These are phyloP conservation scores for Thaumatotibia leucotreta DNA, from an alignment of 1,140 invertebrate genomes.

Conservation along the genomic window DNA sequence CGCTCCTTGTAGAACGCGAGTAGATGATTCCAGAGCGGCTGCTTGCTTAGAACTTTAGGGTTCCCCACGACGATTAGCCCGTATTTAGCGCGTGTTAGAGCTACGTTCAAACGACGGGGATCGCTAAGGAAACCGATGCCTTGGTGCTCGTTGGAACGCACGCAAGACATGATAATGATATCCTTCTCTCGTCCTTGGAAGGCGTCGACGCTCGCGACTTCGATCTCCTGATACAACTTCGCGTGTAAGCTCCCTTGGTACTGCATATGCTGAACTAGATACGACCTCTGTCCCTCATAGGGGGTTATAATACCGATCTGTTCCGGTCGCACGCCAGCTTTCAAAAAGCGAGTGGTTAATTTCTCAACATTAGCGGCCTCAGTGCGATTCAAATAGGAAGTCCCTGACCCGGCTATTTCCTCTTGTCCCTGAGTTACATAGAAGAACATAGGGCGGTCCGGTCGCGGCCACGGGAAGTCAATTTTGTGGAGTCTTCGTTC, in stretches of 20 bases:
- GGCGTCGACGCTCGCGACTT: constrained; percentile 99
- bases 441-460: constrained; percentile 99
- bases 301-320: constrained; percentile 99
- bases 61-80: constrained; percentile 99
- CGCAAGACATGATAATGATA: constrained; percentile 99
- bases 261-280: constrained; percentile 99
- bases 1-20: constrained; percentile 99
- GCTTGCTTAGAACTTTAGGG: constrained; percentile 98
- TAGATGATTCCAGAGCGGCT: constrained; percentile 99
- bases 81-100: constrained; percentile 97
- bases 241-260: constrained; percentile 98
- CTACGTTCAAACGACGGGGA: constrained; percentile 97
- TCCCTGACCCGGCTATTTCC: constrained; percentile 98
- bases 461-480: constrained; percentile 98
- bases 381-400: constrained; percentile 98
- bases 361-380: constrained; percentile 99
- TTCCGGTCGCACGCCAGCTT: constrained; percentile 96
- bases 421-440: constrained; percentile 98
- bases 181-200: constrained; percentile 99
- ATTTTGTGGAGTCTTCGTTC: constrained; percentile 93
- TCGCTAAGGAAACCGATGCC: constrained; percentile 98
- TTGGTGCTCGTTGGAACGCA: constrained; percentile 95
- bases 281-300: constrained; percentile 99
- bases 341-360: constrained; percentile 94
- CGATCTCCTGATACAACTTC: constrained; percentile 98